Percentiles rank a stretch among this genome's conserved stretches.
phyloP scores from a whole-genome alignment of 1,140 invertebrate genomes.

The Bradysia coprophila region DNA sequence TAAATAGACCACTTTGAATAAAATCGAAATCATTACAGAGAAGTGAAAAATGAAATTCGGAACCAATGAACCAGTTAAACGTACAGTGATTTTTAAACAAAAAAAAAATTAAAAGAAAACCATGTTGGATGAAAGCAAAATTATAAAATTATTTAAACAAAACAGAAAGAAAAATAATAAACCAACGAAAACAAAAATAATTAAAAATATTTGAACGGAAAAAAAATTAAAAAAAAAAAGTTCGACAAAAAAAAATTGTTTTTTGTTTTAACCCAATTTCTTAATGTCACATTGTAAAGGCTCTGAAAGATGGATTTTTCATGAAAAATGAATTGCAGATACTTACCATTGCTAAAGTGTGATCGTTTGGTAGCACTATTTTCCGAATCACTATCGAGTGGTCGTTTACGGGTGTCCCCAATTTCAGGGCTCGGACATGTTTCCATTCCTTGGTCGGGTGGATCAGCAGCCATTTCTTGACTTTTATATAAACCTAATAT shows the following conservation, averaged over 20 bases:
- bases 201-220: not conserved
- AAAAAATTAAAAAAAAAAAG: not conserved
- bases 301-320: not conserved
- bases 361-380: constrained; percentile 69
- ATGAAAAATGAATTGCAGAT: constrained; percentile 3
- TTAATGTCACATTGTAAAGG: not conserved
- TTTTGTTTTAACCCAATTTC: not conserved
- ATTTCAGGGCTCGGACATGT: constrained; percentile 58
- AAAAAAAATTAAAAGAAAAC: too few species aligned
- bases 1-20: too few species aligned
- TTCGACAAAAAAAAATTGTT: not conserved
- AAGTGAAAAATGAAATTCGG: too few species aligned
- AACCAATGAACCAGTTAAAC: too few species aligned
- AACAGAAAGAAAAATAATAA: too few species aligned
- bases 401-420: constrained; percentile 60
- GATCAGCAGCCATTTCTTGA: constrained; percentile 2
- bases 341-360: constrained; percentile 66
- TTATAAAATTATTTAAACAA: too few species aligned
- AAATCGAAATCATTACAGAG: too few species aligned
- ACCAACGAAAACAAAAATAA: too few species aligned
- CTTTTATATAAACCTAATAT: not conserved
- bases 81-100: too few species aligned
- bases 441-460: constrained; percentile 52
- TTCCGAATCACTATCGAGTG: constrained; percentile 62
- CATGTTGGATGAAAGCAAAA: too few species aligned